A percentile compares a stretch with the other conserved stretches of the same genome.
These are phyloP conservation scores for Tarsius wallacei DNA, from an alignment of 2,797 vertebrate species.

Conservation along the genomic window DNA sequence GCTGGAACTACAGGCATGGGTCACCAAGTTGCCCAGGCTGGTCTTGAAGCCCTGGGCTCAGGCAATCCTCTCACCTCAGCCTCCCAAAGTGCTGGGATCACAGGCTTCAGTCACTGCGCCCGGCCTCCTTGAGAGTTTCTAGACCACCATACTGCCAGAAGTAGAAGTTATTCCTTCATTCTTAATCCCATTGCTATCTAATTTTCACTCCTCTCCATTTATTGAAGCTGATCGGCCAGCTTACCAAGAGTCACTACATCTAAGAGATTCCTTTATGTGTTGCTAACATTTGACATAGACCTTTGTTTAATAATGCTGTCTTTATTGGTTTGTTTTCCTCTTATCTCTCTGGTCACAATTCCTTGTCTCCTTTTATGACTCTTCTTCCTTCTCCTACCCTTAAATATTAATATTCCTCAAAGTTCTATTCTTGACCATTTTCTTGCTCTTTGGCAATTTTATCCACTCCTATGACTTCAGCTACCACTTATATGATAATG, in stretches of 20 bases:
- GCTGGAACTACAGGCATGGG: too few relatives aligned
- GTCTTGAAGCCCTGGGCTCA: too few relatives aligned
- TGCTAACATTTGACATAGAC: background rate
- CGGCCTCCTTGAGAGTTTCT: background rate
- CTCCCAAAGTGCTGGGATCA: too few relatives aligned
- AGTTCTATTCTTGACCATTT: background rate
- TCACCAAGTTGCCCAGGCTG: too few relatives aligned
- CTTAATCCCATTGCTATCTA: background rate
- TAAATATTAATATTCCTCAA: constrained; percentile 21
- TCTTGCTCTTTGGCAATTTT: constrained; percentile 11
- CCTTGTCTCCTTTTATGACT: background rate
- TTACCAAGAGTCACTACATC: background rate
- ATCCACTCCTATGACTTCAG: constrained; percentile 1
- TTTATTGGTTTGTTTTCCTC: background rate
- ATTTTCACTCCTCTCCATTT: background rate
- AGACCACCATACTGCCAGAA: background rate
- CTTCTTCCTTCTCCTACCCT: constrained; percentile 26
- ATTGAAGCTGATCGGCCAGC: background rate
- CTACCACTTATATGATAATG: background rate
- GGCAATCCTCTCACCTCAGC: too few relatives aligned
- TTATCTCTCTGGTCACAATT: background rate
- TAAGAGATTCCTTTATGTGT: background rate
- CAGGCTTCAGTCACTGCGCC: too few relatives aligned
- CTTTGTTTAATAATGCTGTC: background rate
- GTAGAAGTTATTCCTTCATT: background rate